These are phyloP conservation scores for Aphaenogaster floridana DNA, from an alignment of 1,140 invertebrate species.

Conservation along the genomic window DNA sequence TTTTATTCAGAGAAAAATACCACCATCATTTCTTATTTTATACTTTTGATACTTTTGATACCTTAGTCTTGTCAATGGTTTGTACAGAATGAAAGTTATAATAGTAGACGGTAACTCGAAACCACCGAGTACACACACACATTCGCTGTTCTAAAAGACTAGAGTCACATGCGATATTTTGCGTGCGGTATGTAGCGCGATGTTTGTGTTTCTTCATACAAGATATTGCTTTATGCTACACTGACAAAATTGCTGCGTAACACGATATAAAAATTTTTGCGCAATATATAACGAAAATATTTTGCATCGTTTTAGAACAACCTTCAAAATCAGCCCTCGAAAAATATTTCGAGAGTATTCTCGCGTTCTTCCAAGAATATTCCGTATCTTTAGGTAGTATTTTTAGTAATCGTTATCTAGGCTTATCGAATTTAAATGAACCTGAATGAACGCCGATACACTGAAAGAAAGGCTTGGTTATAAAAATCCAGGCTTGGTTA, in stretches of 20 bases:
- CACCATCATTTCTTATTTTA: not conserved
- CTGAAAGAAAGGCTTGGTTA: too few relatives aligned
- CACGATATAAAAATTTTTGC: not conserved
- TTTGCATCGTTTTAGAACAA: not conserved
- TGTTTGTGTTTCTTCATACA: not conserved
- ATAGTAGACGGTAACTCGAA: not conserved
- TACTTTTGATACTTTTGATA: not conserved
- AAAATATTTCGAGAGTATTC: not conserved
- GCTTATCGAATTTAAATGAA: not conserved
- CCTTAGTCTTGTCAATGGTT: not conserved
- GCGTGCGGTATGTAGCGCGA: not conserved
- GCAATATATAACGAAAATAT: not conserved
- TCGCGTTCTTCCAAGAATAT: not conserved
- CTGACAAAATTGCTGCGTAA: slow-evolving; percentile 7
- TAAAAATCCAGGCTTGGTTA: too few relatives aligned
- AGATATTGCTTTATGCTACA: slow-evolving; percentile 21
- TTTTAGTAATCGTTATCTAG: not conserved
- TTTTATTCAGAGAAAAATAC: not conserved
- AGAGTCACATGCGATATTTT: not conserved
- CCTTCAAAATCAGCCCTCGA: not conserved
- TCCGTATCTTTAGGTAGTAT: not conserved
- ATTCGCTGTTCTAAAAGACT: not conserved
- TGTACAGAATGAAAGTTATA: not conserved
- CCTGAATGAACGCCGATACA: too few relatives aligned
- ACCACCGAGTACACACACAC: not conserved